Percentiles rank a stretch among this genome's conserved stretches.
These are phyloP conservation scores for Drosophila formosana DNA, from an alignment of 2,888 invertebrate genomes.

Conservation along the genomic window DNA sequence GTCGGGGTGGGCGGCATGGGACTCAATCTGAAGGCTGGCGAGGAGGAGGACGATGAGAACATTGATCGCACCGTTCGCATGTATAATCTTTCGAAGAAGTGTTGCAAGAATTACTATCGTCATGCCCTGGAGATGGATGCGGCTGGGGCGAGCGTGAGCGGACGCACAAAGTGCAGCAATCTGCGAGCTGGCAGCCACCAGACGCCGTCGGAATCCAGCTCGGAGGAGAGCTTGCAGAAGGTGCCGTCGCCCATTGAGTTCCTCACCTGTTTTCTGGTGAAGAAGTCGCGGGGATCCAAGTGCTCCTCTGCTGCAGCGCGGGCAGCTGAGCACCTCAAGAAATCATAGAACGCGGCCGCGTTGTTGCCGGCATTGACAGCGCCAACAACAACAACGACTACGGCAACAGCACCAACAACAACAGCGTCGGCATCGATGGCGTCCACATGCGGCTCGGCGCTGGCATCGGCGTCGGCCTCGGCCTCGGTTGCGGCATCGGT, in stretches of 20 bases:
- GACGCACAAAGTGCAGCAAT: constrained; percentile 60
- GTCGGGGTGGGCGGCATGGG: constrained; percentile 69
- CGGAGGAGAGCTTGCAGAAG: constrained; percentile 84
- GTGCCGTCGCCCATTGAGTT: constrained; percentile 84
- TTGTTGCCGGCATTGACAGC: constrained; percentile 61
- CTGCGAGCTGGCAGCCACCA: constrained; percentile 57
- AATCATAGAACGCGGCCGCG: constrained; percentile 80
- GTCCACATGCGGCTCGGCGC: constrained; percentile 2
- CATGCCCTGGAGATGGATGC: constrained; percentile 72
- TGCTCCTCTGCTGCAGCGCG: constrained; percentile 42
- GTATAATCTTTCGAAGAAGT: constrained; percentile 84
- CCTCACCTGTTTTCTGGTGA: constrained; percentile 83
- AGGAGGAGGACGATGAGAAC: constrained; percentile 79
- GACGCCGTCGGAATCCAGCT: constrained; percentile 70
- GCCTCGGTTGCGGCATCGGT: background rate
- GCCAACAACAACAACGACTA: constrained; percentile 23
- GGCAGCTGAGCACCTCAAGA: constrained; percentile 62
- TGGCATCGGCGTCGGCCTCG: background rate
- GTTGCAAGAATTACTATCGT: constrained; percentile 83
- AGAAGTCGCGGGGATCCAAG: constrained; percentile 81
- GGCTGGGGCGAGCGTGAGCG: constrained; percentile 42
- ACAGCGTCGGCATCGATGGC: constrained; percentile 36
- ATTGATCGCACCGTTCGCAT: constrained; percentile 83
- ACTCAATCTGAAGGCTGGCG: constrained; percentile 62
- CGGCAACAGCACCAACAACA: constrained; percentile 17